Base-by-base conservation (phyloP, 2,888 invertebrate species). In the Andrena marginata region DNA sequence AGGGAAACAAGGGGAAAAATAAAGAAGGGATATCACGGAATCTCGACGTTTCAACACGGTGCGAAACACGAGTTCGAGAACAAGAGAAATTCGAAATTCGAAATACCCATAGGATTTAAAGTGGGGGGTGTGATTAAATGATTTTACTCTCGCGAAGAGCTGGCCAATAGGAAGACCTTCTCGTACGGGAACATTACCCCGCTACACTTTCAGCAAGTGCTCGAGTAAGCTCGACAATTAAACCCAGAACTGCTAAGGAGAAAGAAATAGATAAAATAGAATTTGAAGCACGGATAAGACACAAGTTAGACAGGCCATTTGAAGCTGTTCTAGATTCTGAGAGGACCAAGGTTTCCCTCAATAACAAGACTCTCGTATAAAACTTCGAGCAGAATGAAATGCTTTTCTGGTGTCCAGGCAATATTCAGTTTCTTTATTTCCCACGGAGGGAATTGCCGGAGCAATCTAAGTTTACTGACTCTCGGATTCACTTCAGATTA, bases 381-480 rank as follows among this genome's bases (percentile, higher is more conserved):
- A 8, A 20, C 6, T 51, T 51, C 8, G 1, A 51, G 51, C 6
- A 51, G 16, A 42, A 35, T 29, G 6, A 4, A 35, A 35, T 20
- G 10, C 23, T 2, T n/a, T 23, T 59, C 31, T 8, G 10, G 23
- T 56, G 23, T 26, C 10, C 56, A 7, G 10, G 23, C 23, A 56
- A 26, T 56, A 26, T 54, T 56, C 56, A 56, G 23, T 56, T 49
- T 20, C 23, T n/a, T 73, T n/a, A 13, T 13, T 33, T 13, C 23
- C 4, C 35, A 33, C 10, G 49, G 35, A 62, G 31, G 29, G 23
- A 60, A 75, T 86, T 48, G 60, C 48, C 64, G 49, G 59, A 51
- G 60, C 64, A 75, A 84, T 81, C 65, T 60, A 77, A 86, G 77
- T 84, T 88, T 88, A 80, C 73, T n/a, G 33, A 51, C 70, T 80